Evolutionary conservation across 2,113 vertebrate species (phyloP).

Genomic region (Monopterus albus): DNA sequence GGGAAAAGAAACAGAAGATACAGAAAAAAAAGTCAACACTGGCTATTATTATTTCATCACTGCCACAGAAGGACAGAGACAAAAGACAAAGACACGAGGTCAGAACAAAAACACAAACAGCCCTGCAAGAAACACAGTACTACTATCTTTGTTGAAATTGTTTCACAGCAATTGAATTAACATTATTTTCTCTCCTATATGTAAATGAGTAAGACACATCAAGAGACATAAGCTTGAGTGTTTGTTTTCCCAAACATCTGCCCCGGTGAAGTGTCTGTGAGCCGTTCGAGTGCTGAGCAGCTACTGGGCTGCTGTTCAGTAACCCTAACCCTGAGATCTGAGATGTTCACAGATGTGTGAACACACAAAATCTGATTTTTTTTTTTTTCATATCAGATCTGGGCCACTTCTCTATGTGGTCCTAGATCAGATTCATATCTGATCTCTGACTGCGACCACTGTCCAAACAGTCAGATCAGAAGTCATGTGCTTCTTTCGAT

Average conservation of each 20-base stretch:
- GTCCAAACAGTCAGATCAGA: too few species aligned
- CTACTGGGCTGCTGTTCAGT: conserved; percentile 20
- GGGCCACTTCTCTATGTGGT: too few species aligned
- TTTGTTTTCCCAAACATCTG: neutral
- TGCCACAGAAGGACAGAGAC: conserved; percentile 36
- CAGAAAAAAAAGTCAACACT: conserved; percentile 38
- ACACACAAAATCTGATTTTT: too few species aligned
- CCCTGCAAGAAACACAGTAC: neutral
- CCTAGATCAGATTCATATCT: too few species aligned
- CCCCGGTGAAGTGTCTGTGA: conserved; percentile 9
- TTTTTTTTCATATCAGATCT: too few species aligned
- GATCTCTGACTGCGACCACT: too few species aligned
- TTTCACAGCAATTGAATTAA: neutral
- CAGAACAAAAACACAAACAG: neutral
- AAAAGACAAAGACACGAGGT: conserved; percentile 23
- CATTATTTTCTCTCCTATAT: neutral
- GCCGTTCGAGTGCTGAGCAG: neutral
- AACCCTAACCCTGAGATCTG: too few species aligned
- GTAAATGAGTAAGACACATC: neutral
- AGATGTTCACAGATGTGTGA: too few species aligned
- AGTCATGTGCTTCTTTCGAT: too few species aligned
- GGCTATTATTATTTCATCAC: conserved; percentile 56
- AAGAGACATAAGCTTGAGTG: neutral
- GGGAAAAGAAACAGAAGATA: conserved; percentile 26
- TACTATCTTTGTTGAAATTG: neutral